phyloP scores from a whole-genome alignment of 2,888 invertebrate genomes.

The Zootermopsis nevadensis region DNA sequence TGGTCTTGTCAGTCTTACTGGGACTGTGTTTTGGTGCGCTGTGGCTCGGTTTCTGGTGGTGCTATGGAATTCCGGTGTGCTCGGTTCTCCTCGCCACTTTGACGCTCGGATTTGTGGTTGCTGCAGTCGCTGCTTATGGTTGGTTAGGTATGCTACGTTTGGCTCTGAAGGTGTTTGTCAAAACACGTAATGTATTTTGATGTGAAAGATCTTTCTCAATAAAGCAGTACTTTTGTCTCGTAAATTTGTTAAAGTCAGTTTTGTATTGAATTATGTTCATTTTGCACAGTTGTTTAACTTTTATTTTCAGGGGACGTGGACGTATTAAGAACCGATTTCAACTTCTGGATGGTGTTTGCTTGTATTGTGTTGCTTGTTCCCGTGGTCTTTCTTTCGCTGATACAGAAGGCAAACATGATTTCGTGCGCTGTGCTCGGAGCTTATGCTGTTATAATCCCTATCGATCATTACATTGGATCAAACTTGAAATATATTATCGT shows the following conservation, averaged over 20 bases:
- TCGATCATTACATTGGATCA: constrained; percentile 74
- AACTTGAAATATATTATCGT: constrained; percentile 76
- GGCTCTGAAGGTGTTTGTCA: background rate
- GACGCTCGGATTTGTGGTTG: constrained; percentile 71
- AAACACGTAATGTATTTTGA: background rate
- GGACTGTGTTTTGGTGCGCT: constrained; percentile 71
- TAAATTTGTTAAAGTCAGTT: too few species aligned
- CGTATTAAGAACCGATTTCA: constrained; percentile 67
- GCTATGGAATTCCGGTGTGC: constrained; percentile 70
- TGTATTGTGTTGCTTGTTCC: constrained; percentile 66
- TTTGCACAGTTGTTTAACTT: background rate
- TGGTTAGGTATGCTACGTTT: constrained; percentile 67
- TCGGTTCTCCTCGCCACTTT: constrained; percentile 71
- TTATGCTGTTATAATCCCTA: constrained; percentile 70
- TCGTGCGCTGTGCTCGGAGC: constrained; percentile 74
- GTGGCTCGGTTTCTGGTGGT: constrained; percentile 74
- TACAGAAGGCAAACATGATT: constrained; percentile 70
- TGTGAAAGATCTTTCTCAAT: background rate
- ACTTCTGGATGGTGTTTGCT: constrained; percentile 74
- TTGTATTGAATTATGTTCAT: background rate
- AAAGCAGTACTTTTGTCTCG: too few species aligned
- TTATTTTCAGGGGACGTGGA: constrained; percentile 59
- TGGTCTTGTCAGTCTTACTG: constrained; percentile 66
- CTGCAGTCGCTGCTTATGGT: constrained; percentile 69
- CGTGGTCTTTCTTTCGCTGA: constrained; percentile 65